These are phyloP conservation scores for Chorisops tibialis DNA, from an alignment of 2,888 invertebrate species.

Conservation along the genomic window DNA sequence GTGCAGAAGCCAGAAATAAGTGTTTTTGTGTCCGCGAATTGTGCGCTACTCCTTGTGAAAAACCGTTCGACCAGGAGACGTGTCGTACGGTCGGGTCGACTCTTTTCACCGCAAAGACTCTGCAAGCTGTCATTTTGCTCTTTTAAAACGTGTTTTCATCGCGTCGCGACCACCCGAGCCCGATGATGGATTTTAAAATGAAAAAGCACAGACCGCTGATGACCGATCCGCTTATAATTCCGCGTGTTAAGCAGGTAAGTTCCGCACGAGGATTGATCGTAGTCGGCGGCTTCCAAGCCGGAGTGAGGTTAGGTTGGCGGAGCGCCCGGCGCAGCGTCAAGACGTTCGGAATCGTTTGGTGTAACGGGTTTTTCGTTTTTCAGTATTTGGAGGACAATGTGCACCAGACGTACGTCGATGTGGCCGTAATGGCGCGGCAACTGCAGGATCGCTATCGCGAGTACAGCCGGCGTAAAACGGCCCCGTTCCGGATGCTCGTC, in stretches of 20 bases:
- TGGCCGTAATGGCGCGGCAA: conserved; percentile 77
- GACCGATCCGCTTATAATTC: conserved; percentile 58
- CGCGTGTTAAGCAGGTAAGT: conserved; percentile 58
- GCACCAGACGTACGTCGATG: conserved; percentile 76
- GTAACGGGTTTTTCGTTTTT: conserved; percentile 34
- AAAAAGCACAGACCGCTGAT: conserved; percentile 45
- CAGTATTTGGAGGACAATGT: conserved; percentile 78
- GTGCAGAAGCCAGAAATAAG: no score
- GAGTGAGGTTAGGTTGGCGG: conserved; percentile 39
- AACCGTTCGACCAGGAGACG: no score
- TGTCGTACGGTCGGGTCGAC: no score
- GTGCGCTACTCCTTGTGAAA: no score
- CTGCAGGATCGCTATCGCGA: conserved; percentile 72
- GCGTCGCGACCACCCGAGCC: no score
- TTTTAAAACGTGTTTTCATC: no score
- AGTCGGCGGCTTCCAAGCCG: conserved; percentile 27
- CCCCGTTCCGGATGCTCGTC: conserved; percentile 75
- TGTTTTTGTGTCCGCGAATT: no score
- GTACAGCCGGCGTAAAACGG: conserved; percentile 75
- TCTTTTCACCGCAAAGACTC: no score
- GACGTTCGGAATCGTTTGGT: not conserved
- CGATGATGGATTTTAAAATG: not conserved
- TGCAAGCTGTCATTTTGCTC: no score
- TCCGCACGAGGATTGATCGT: conserved; percentile 37
- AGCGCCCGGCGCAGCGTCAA: not conserved